These are phyloP conservation scores for Mastomys natalensis DNA, from an alignment of 2,113 vertebrate species.

Conservation along the genomic window DNA sequence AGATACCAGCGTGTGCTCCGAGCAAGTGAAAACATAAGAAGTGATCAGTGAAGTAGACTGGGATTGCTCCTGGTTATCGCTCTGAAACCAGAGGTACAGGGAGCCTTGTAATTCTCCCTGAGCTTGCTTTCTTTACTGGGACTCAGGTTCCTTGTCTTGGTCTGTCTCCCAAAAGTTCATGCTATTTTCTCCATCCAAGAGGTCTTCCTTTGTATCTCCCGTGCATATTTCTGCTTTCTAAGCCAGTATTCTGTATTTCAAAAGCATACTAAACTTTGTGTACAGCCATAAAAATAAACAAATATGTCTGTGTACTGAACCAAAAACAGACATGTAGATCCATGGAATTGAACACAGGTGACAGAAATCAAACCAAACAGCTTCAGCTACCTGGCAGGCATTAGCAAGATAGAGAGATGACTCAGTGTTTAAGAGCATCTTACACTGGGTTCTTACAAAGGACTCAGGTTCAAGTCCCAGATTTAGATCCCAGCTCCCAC, in stretches of 20 bases:
- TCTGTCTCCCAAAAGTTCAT: not conserved
- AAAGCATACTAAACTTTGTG: not conserved
- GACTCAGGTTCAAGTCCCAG: not conserved
- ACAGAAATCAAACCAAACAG: not conserved
- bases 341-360: not conserved
- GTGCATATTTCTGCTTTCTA: not conserved
- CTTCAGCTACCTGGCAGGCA: not conserved
- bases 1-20: not conserved
- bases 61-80: conserved; percentile 13
- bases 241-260: conserved; percentile 35
- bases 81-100: not conserved
- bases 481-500: not conserved
- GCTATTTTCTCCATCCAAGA: not conserved
- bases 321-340: not conserved
- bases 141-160: not conserved
- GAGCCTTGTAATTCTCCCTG: not conserved
- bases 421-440: not conserved
- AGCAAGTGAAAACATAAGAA: not conserved
- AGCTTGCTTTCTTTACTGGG: not conserved
- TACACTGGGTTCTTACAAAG: not conserved
- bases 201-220: not conserved
- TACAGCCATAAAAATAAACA: not conserved
- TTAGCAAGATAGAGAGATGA: not conserved
- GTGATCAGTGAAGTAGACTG: not conserved
- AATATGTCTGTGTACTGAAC: no score